A percentile compares a stretch with the other conserved stretches of the same genome.
Evolutionary conservation across 2,797 vertebrate species (phyloP).

Genomic region (Mycteria americana): DNA sequence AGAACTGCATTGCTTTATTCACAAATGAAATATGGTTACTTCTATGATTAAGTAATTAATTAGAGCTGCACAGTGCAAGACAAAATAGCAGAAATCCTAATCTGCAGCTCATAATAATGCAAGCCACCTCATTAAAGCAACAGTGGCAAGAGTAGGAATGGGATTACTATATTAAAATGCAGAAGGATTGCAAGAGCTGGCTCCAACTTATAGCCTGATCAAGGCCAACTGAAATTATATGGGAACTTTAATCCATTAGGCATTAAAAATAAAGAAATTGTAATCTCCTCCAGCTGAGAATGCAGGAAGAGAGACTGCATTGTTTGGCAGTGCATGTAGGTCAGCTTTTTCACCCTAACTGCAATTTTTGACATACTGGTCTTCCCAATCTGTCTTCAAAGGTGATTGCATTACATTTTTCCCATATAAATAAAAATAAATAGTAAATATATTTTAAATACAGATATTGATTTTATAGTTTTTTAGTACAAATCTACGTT

Average conservation of each 20-base stretch:
- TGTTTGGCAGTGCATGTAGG: constrained; percentile 12
- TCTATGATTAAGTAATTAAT: constrained; percentile 16
- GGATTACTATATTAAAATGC: constrained; percentile 11
- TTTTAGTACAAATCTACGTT: constrained; percentile 38
- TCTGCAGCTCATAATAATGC: neutral
- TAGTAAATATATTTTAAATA: constrained; percentile 31
- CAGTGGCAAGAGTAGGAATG: neutral
- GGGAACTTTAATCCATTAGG: constrained; percentile 37
- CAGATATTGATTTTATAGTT: neutral
- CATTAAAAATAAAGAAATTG: constrained; percentile 32
- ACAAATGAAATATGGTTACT: neutral
- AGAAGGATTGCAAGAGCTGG: neutral
- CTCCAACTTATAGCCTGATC: constrained; percentile 9
- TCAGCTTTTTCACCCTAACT: neutral
- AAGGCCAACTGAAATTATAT: constrained; percentile 35
- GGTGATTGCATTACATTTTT: neutral
- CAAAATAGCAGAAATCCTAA: constrained; percentile 3
- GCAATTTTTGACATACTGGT: neutral
- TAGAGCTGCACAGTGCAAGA: neutral
- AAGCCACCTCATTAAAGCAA: constrained; percentile 27
- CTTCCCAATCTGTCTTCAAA: neutral
- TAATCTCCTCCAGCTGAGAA: constrained; percentile 38
- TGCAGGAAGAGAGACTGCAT: constrained; percentile 5
- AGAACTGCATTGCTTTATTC: neutral
- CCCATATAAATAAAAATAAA: constrained; percentile 23